These are phyloP conservation scores for Gambusia holbrooki DNA, from an alignment of 2,113 vertebrate species.

Conservation along the genomic window DNA sequence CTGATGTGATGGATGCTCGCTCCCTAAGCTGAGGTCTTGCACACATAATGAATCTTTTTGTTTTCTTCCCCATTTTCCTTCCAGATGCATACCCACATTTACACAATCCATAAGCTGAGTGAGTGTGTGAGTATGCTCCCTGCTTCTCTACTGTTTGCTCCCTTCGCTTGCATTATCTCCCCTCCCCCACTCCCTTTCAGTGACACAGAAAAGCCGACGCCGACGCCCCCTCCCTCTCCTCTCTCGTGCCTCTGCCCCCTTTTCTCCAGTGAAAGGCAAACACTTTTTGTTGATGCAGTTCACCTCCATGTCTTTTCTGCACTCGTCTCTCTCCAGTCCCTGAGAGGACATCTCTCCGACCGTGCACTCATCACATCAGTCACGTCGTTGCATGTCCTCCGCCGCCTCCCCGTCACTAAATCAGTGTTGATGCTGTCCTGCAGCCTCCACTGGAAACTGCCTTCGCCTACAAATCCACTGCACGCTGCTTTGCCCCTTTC, in stretches of 20 bases:
- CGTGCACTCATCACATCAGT: constrained; percentile 35
- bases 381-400: constrained; percentile 24
- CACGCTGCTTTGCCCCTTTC: constrained; percentile 40
- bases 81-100: constrained; percentile 41
- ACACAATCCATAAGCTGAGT: constrained; percentile 52
- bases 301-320: constrained; percentile 6
- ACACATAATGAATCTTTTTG: constrained; percentile 61
- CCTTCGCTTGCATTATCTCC: constrained; percentile 69
- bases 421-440: constrained; percentile 54
- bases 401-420: constrained; percentile 33
- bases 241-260: constrained; percentile 52
- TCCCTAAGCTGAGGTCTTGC: constrained; percentile 60
- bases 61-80: constrained; percentile 39
- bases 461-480: constrained; percentile 69
- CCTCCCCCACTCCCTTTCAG: constrained; percentile 78
- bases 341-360: constrained; percentile 28
- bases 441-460: constrained; percentile 59
- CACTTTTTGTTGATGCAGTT: constrained; percentile 40
- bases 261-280: constrained; percentile 65
- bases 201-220: constrained; percentile 80
- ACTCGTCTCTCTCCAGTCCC: constrained; percentile 3
- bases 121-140: constrained; percentile 70
- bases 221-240: constrained; percentile 59
- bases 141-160: constrained; percentile 64
- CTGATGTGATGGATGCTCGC: constrained; percentile 33